Evolutionary conservation across 2,888 invertebrate genomes (phyloP).

Genomic region (Dicranocentrus wangi): DNA sequence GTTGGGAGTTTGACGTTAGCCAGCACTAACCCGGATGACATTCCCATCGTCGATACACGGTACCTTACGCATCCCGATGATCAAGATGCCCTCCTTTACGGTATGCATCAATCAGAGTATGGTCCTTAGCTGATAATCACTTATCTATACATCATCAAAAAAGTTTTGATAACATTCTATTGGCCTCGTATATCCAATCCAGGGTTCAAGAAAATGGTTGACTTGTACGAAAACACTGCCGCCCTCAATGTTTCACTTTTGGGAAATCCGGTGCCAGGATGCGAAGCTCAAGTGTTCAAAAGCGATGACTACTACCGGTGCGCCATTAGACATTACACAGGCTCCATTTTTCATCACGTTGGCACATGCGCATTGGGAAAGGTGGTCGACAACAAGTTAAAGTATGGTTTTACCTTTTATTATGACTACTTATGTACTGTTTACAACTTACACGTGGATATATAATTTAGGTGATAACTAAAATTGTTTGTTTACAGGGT

Average conservation of each 20-base stretch:
- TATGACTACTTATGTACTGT: too few species aligned
- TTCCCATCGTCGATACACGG: conserved; percentile 81
- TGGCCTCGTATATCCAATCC: background rate
- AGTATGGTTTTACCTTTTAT: too few species aligned
- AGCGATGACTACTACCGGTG: conserved; percentile 81
- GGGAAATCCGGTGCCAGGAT: conserved; percentile 48
- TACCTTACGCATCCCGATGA: conserved; percentile 81
- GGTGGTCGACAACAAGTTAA: conserved; percentile 64
- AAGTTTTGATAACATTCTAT: background rate
- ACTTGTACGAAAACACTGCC: conserved; percentile 42
- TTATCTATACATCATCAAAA: too few species aligned
- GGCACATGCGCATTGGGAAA: conserved; percentile 81
- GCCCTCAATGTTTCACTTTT: conserved; percentile 35
- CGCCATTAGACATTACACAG: conserved; percentile 79
- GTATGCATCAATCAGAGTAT: too few species aligned
- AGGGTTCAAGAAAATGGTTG: conserved; percentile 26
- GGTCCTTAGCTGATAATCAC: too few species aligned
- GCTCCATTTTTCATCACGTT: conserved; percentile 82
- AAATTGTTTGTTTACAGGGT: conserved; percentile 23
- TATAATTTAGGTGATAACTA: background rate
- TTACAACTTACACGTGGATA: too few species aligned
- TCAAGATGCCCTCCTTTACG: conserved; percentile 77
- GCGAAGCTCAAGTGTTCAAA: conserved; percentile 75
- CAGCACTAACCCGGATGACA: conserved; percentile 77
- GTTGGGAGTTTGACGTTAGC: conserved; percentile 79